Evolutionary conservation across 1,140 invertebrate species (phyloP).

Genomic region (Drosophila kurseongensis): DNA sequence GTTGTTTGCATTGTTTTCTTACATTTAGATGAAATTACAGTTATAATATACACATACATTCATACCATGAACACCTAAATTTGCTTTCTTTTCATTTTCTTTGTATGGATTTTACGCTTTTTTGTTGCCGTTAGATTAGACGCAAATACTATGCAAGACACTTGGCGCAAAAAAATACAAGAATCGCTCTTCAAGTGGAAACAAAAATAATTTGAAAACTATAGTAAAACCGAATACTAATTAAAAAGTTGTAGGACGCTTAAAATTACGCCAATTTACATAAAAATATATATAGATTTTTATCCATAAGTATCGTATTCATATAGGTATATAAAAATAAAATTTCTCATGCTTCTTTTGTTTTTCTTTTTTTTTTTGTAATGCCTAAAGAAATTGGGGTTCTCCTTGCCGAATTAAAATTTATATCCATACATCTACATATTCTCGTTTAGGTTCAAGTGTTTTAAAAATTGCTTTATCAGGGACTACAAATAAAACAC

Average conservation of each 20-base stretch:
- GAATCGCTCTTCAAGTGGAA: conserved; percentile 31
- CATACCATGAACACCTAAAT: conserved; percentile 72
- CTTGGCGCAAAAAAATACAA: conserved; percentile 61
- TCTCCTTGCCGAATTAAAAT: conserved; percentile 23
- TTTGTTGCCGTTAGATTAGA: conserved; percentile 51
- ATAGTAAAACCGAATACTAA: conserved; percentile 35
- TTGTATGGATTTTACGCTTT: conserved; percentile 49
- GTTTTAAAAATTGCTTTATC: conserved; percentile 59
- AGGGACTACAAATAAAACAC: conserved; percentile 62
- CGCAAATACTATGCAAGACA: conserved; percentile 74
- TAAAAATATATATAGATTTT: conserved; percentile 63
- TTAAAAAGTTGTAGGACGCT: conserved; percentile 53
- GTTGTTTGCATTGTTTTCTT: conserved; percentile 77
- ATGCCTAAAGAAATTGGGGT: conserved; percentile 24
- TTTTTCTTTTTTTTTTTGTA: conserved; percentile 29
- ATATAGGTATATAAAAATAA: conserved; percentile 74
- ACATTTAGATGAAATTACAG: conserved; percentile 63
- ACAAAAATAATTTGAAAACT: conserved; percentile 30
- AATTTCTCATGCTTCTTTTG: conserved; percentile 62
- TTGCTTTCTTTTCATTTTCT: conserved; percentile 40
- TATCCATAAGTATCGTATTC: conserved; percentile 47
- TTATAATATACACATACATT: conserved; percentile 59
- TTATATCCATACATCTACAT: conserved; percentile 34
- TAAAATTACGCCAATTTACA: conserved; percentile 68
- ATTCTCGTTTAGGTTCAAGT: conserved; percentile 42